These are phyloP conservation scores for Monopis laevigella DNA, from an alignment of 2,888 invertebrate genomes.

Conservation along the genomic window DNA sequence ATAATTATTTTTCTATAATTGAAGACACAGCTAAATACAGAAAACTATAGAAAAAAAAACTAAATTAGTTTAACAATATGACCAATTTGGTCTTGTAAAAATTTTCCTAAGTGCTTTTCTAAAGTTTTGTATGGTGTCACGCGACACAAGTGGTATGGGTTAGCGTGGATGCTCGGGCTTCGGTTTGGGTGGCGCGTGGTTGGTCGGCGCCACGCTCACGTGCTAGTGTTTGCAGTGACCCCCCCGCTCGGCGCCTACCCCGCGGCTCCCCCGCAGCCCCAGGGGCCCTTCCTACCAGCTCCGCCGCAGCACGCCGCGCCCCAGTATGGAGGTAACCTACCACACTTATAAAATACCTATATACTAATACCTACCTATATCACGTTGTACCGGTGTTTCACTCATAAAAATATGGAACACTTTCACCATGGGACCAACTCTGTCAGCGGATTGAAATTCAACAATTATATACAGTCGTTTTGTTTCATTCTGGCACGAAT, in stretches of 20 bases:
- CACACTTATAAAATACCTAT: background rate
- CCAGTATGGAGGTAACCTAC: conserved; percentile 52
- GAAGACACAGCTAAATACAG: no score
- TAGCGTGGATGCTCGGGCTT: conserved; percentile 10
- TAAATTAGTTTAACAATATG: background rate
- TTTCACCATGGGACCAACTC: no score
- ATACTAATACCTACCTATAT: no score
- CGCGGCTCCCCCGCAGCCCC: conserved; percentile 65
- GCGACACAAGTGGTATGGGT: background rate
- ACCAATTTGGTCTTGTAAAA: background rate
- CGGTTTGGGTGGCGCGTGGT: background rate
- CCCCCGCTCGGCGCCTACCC: conserved; percentile 68
- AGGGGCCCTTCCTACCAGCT: conserved; percentile 71
- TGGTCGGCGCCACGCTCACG: background rate
- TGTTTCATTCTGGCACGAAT: no score
- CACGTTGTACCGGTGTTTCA: no score
- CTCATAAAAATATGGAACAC: no score
- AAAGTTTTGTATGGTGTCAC: background rate
- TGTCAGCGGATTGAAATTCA: no score
- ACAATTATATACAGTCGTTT: no score
- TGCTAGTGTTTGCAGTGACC: conserved; percentile 56
- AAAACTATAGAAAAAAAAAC: no score
- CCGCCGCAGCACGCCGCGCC: conserved; percentile 71
- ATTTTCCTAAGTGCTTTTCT: background rate
- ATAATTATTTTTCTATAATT: no score